phyloP scores from a whole-genome alignment of 2,113 vertebrate species.

The Rutilus rutilus region DNA sequence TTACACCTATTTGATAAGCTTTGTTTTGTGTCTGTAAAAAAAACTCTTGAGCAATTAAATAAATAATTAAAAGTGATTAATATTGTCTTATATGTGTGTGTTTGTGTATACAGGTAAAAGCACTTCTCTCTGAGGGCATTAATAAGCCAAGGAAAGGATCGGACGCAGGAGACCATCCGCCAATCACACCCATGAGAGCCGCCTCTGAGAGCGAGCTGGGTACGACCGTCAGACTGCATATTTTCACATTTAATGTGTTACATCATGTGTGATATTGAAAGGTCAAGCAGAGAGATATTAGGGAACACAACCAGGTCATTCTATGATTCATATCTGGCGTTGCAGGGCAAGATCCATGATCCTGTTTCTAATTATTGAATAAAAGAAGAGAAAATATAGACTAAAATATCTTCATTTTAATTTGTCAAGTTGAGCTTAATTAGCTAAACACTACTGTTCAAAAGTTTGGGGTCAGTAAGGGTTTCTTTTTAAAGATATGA shows the following conservation, averaged over 20 bases:
- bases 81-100: not conserved
- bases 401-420: too few relatives aligned
- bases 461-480: too few relatives aligned
- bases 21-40: not conserved
- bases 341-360: not conserved
- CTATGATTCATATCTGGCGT: not conserved
- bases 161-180: conserved; percentile 95
- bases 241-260: not conserved
- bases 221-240: conserved; percentile 60
- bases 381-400: too few relatives aligned
- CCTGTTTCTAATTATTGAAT: not conserved
- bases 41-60: not conserved
- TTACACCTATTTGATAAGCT: not conserved
- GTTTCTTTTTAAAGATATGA: too few relatives aligned
- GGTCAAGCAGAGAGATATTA: not conserved
- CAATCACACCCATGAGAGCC: conserved; percentile 94
- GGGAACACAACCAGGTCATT: not conserved
- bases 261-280: not conserved
- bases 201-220: conserved; percentile 92
- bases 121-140: conserved; percentile 84
- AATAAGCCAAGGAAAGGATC: conserved; percentile 91
- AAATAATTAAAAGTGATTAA: not conserved
- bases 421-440: too few relatives aligned
- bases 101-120: conserved; percentile 80
- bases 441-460: too few relatives aligned